A percentile compares a stretch with the other conserved stretches of the same genome.
phyloP scores from a whole-genome alignment of 2,888 invertebrate genomes.

The Netelia virgata region DNA sequence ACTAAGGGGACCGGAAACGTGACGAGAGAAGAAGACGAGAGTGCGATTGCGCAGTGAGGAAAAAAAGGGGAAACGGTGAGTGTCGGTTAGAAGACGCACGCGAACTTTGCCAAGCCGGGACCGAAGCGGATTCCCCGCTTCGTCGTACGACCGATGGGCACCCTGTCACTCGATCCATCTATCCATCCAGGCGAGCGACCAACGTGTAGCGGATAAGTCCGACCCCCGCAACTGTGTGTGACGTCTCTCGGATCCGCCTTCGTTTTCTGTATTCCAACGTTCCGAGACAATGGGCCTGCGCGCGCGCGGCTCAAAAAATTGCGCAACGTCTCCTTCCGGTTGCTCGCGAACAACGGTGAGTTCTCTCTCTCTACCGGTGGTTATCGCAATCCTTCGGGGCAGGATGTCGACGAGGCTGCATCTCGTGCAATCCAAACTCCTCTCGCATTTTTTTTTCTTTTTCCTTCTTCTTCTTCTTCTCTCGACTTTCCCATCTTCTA shows the following conservation, averaged over 20 bases:
- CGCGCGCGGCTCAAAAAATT: slow-evolving; percentile 70
- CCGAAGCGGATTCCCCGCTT: too few relatives aligned
- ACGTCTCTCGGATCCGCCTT: background rate
- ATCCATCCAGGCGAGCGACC: slow-evolving; percentile 42
- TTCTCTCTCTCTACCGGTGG: slow-evolving; percentile 57
- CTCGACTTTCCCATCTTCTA: slow-evolving; percentile 6
- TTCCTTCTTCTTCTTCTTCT: slow-evolving; percentile 54
- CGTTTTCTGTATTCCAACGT: slow-evolving; percentile 61
- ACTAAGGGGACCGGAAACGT: too few relatives aligned
- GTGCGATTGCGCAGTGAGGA: background rate
- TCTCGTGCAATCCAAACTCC: slow-evolving; percentile 59
- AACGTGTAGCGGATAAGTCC: slow-evolving; percentile 59
- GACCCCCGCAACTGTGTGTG: slow-evolving; percentile 37
- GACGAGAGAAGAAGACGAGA: background rate
- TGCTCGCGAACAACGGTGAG: slow-evolving; percentile 69
- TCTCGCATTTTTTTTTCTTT: slow-evolving; percentile 17
- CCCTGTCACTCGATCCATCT: slow-evolving; percentile 49
- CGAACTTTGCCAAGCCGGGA: background rate
- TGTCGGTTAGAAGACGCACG: background rate
- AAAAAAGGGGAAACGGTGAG: too few relatives aligned
- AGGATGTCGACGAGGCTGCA: slow-evolving; percentile 84
- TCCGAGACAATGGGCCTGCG: slow-evolving; percentile 80
- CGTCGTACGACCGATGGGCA: slow-evolving; percentile 35
- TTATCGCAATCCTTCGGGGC: slow-evolving; percentile 80
- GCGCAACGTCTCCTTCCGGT: slow-evolving; percentile 82